These are phyloP conservation scores for Atlantisia rogersi DNA, from an alignment of 2,113 vertebrate genomes.

Conservation along the genomic window DNA sequence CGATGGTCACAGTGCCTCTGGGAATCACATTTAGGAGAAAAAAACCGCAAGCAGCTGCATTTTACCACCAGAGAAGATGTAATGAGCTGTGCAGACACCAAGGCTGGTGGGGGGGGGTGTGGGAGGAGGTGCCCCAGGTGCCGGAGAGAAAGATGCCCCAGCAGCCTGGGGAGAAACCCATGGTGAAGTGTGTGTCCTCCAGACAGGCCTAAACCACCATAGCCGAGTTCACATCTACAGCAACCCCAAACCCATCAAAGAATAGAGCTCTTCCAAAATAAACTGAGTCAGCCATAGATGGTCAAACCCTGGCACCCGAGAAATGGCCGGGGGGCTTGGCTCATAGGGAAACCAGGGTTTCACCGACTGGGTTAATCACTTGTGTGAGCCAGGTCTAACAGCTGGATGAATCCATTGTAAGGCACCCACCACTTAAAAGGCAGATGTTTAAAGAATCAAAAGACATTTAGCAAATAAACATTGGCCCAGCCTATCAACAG, in stretches of 20 bases:
- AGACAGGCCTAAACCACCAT: too few species aligned
- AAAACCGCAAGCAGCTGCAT: too few species aligned
- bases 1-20: too few species aligned
- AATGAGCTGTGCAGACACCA: too few species aligned
- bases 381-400: neutral
- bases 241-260: neutral
- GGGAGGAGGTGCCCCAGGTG: too few species aligned
- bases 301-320: neutral
- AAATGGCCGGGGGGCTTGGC: fast-evolving
- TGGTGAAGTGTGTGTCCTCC: too few species aligned
- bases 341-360: neutral
- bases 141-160: too few species aligned
- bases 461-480: conserved; percentile 9
- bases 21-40: too few species aligned
- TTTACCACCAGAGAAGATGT: too few species aligned
- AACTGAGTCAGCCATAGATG: neutral
- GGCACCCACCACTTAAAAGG: conserved; percentile 12
- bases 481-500: conserved; percentile 38
- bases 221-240: neutral
- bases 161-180: too few species aligned
- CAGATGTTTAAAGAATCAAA: conserved; percentile 14
- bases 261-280: neutral
- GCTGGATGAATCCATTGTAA: neutral
- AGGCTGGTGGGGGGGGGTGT: too few species aligned
- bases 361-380: neutral